These are phyloP conservation scores for Ischnus inquisitorius DNA, from an alignment of 2,888 invertebrate genomes.

Conservation along the genomic window DNA sequence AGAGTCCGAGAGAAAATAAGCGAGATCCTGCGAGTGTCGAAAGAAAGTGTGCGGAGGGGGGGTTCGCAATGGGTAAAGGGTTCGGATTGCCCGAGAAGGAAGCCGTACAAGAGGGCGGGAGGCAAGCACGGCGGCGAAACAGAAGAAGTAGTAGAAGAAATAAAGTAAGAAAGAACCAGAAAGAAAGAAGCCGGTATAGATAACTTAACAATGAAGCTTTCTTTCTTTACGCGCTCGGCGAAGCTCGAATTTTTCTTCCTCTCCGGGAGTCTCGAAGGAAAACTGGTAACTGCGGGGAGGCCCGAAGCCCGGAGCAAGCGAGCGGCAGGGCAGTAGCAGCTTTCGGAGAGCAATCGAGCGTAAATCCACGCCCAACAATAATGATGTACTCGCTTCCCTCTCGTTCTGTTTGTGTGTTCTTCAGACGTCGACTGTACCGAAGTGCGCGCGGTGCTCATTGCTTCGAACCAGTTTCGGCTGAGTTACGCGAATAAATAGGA, in stretches of 20 bases:
- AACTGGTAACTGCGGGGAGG: slow-evolving; percentile 41
- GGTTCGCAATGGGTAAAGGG: neutral
- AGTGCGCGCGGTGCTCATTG: slow-evolving; percentile 22
- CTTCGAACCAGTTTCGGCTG: slow-evolving; percentile 40
- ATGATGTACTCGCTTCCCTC: slow-evolving; percentile 76
- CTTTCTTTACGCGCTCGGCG: slow-evolving; percentile 77
- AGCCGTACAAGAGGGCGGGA: neutral
- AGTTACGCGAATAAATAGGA: slow-evolving; percentile 42
- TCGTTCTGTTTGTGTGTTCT: slow-evolving; percentile 58
- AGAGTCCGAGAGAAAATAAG: slow-evolving; percentile 54
- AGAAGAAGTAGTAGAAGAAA: slow-evolving; percentile 47
- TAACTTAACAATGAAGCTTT: slow-evolving; percentile 77
- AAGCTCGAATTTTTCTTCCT: slow-evolving; percentile 73
- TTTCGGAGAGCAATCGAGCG: slow-evolving; percentile 79
- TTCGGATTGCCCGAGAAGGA: slow-evolving; percentile 6
- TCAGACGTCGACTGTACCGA: slow-evolving; percentile 35
- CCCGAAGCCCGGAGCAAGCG: slow-evolving; percentile 29
- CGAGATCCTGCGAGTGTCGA: slow-evolving; percentile 57
- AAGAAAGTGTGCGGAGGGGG: slow-evolving; percentile 31
- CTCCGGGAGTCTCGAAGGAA: slow-evolving; percentile 34
- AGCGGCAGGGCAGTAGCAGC: slow-evolving; percentile 69
- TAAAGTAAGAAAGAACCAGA: slow-evolving; percentile 43
- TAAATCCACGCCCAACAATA: slow-evolving; percentile 78
- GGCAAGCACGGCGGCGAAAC: neutral
- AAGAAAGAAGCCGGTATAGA: slow-evolving; percentile 56